Evolutionary conservation across 2,113 vertebrate genomes (phyloP).

Genomic region (Cheirogaleus medius): DNA sequence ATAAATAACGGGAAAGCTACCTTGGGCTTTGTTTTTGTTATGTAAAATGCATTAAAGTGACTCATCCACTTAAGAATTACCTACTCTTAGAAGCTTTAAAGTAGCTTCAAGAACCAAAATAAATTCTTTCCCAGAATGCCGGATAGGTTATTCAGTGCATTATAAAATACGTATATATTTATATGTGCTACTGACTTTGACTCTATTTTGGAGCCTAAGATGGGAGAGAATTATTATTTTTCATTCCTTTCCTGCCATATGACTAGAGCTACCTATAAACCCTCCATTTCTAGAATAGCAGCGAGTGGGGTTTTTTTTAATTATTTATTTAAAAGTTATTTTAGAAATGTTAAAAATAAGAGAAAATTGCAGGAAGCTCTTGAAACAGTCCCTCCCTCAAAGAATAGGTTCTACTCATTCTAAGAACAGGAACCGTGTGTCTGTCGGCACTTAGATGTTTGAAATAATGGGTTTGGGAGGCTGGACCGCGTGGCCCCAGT

Average conservation of each 20-base stretch:
- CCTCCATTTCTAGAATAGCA: slow-evolving; percentile 24
- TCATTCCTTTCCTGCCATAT: slow-evolving; percentile 38
- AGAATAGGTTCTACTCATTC: slow-evolving; percentile 35
- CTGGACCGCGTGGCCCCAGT: background rate
- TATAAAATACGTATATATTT: slow-evolving; percentile 51
- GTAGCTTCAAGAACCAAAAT: slow-evolving; percentile 72
- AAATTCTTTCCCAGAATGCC: slow-evolving; percentile 68
- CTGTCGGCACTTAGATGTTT: background rate
- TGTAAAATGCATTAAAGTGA: slow-evolving; percentile 83
- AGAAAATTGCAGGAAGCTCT: slow-evolving; percentile 8
- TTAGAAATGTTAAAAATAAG: slow-evolving; percentile 60
- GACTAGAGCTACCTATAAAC: slow-evolving; percentile 53
- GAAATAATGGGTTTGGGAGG: background rate
- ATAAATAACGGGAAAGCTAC: slow-evolving; percentile 70
- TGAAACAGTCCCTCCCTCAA: background rate
- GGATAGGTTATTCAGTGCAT: slow-evolving; percentile 47
- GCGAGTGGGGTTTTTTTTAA: background rate
- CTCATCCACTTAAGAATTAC: slow-evolving; percentile 79
- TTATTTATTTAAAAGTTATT: slow-evolving; percentile 48
- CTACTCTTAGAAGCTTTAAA: slow-evolving; percentile 72
- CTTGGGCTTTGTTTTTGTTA: slow-evolving; percentile 79
- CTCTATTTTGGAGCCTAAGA: slow-evolving; percentile 12
- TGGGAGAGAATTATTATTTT: slow-evolving; percentile 18
- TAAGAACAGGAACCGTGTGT: background rate
- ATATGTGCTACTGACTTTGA: slow-evolving; percentile 28